A percentile compares a stretch with the other conserved stretches of the same genome.
Conservation (phyloP, 2,113 vertebrate genomes). For the Osmerus mordax region DNA sequence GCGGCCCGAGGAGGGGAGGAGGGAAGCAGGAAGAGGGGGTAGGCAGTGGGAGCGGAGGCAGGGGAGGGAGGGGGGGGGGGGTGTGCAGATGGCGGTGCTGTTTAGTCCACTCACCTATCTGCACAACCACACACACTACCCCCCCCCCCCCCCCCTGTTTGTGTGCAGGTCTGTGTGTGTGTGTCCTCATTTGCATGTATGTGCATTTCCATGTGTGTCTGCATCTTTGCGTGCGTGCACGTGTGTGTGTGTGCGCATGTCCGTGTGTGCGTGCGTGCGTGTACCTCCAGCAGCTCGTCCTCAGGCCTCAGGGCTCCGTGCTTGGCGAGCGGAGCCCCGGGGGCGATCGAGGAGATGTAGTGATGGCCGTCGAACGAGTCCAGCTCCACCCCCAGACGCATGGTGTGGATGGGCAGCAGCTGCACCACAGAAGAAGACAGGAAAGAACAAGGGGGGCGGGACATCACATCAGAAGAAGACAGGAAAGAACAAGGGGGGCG, state of each 20-base stretch:
- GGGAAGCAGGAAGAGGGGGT: constrained; percentile 31
- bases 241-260: neutral
- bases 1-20: constrained; percentile 34
- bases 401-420: constrained; percentile 89
- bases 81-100: constrained; percentile 43
- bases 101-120: constrained; percentile 38
- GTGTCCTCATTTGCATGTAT: neutral
- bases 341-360: constrained; percentile 88
- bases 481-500: neutral
- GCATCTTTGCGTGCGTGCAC: neutral
- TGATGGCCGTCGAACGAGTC: constrained; percentile 96
- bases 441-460: neutral
- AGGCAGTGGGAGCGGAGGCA: constrained; percentile 21
- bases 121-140: constrained; percentile 14
- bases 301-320: constrained; percentile 82
- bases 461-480: neutral
- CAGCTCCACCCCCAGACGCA: constrained; percentile 90
- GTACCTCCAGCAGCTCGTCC: constrained; percentile 95
- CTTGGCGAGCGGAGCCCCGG: constrained; percentile 80
- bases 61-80: constrained; percentile 23
- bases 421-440: constrained; percentile 42
- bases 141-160: neutral
- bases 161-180: neutral
- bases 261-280: neutral
- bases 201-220: neutral